A percentile compares a stretch with the other conserved stretches of the same genome.
Evolutionary conservation across 2,113 vertebrate genomes (phyloP).

Genomic region (Vombatus ursinus): DNA sequence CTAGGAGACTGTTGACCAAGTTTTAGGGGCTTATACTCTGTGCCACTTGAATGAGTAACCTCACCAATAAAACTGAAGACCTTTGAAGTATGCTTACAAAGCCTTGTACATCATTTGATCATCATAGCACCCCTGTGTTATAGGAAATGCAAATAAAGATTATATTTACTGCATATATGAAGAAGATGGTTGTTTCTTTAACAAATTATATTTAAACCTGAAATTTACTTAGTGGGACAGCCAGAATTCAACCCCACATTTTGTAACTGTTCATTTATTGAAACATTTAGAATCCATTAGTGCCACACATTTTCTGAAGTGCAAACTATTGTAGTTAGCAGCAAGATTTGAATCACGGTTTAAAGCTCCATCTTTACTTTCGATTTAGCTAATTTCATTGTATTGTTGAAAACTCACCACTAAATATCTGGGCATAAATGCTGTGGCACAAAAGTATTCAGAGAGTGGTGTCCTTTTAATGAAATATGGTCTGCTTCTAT

Average conservation of each 20-base stretch:
- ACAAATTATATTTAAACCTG: neutral
- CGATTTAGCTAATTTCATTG: conserved; percentile 33
- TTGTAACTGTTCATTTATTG: conserved; percentile 9
- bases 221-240: neutral
- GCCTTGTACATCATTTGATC: neutral
- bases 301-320: conserved; percentile 16
- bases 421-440: conserved; percentile 54
- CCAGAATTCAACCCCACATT: neutral
- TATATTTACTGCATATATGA: neutral
- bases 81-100: neutral
- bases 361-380: conserved; percentile 46
- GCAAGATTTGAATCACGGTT: conserved; percentile 19
- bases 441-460: neutral
- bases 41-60: neutral
- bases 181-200: neutral
- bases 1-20: neutral
- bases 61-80: neutral
- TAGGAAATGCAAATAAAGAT: neutral
- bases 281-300: conserved; percentile 35
- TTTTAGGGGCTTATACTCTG: neutral
- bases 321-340: neutral
- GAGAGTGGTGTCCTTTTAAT: conserved; percentile 37
- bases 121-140: neutral
- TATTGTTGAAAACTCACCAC: neutral
- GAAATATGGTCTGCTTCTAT: conserved; percentile 27